These are phyloP conservation scores for Drosophila albomicans DNA, from an alignment of 1,140 invertebrate genomes.

Conservation along the genomic window DNA sequence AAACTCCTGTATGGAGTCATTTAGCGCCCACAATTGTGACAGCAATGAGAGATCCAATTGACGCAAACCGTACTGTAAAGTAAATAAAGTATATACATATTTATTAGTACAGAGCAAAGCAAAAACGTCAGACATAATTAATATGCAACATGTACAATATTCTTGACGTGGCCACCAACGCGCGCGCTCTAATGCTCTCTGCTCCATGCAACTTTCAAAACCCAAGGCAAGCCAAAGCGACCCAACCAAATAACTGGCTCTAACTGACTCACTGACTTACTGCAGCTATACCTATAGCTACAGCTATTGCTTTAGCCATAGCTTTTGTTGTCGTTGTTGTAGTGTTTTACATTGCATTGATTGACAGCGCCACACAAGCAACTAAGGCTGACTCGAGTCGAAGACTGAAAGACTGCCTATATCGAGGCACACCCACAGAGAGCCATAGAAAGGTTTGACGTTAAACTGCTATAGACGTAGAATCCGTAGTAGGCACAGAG, in stretches of 20 bases:
- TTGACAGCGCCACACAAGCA: slow-evolving; percentile 64
- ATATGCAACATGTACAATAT: slow-evolving; percentile 54
- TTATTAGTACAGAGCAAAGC: slow-evolving; percentile 27
- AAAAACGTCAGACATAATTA: slow-evolving; percentile 46
- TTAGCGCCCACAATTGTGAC: slow-evolving; percentile 94
- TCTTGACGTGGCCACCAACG: slow-evolving; percentile 64
- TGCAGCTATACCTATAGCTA: background rate
- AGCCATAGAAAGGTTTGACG: slow-evolving; percentile 44
- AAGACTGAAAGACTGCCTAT: slow-evolving; percentile 21
- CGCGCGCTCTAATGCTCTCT: slow-evolving; percentile 31
- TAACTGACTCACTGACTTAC: slow-evolving; percentile 17
- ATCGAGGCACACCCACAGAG: slow-evolving; percentile 49
- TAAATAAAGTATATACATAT: slow-evolving; percentile 4
- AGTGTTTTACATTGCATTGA: slow-evolving; percentile 45
- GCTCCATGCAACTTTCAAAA: slow-evolving; percentile 57
- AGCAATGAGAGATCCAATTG: slow-evolving; percentile 94
- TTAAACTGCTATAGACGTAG: slow-evolving; percentile 12
- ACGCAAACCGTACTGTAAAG: slow-evolving; percentile 89
- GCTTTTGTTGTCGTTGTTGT: slow-evolving; percentile 23
- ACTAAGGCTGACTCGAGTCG: slow-evolving; percentile 32
- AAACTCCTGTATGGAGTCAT: slow-evolving; percentile 95
- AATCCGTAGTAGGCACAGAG: slow-evolving; percentile 11
- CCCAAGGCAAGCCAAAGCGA: slow-evolving; percentile 43
- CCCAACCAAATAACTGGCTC: slow-evolving; percentile 13
- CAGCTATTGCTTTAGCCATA: background rate